Percentiles rank a stretch among this genome's conserved stretches.
phyloP scores from a whole-genome alignment of 2,797 vertebrate species.

The Salmo trutta region DNA sequence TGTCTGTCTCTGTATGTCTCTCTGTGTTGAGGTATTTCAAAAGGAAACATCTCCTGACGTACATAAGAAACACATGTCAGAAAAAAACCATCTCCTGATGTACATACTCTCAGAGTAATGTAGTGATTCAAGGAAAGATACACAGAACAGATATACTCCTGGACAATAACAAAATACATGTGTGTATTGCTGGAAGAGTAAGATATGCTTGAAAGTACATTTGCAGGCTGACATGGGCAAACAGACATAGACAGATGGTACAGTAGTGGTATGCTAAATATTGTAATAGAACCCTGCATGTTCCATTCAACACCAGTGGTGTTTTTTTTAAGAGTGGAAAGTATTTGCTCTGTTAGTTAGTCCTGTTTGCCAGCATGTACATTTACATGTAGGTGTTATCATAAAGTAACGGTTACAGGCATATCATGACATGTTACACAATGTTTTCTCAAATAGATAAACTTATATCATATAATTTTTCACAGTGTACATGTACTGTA shows the following conservation, averaged over 20 bases:
- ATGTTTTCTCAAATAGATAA: background rate
- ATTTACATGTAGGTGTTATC: background rate
- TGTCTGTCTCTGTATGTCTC: conserved; percentile 30
- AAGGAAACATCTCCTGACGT: background rate
- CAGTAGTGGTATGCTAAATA: background rate
- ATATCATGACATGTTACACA: background rate
- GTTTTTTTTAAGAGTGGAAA: background rate
- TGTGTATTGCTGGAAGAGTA: background rate
- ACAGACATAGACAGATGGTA: background rate
- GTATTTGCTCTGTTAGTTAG: background rate
- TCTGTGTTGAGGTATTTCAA: background rate
- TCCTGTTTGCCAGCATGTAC: conserved; percentile 3
- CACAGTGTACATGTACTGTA: conserved; percentile 8
- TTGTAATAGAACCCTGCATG: background rate
- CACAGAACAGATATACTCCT: background rate
- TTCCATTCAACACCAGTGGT: background rate
- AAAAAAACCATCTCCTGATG: background rate
- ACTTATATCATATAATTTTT: background rate
- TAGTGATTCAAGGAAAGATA: background rate
- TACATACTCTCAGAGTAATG: background rate
- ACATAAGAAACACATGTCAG: background rate
- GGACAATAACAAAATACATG: background rate
- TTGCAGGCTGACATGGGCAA: background rate
- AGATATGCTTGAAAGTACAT: background rate
- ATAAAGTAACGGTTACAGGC: background rate